A percentile compares a stretch with the other conserved stretches of the same genome.
These are phyloP conservation scores for Kryptolebias ocellatus DNA, from an alignment of 2,797 vertebrate genomes.

Conservation along the genomic window DNA sequence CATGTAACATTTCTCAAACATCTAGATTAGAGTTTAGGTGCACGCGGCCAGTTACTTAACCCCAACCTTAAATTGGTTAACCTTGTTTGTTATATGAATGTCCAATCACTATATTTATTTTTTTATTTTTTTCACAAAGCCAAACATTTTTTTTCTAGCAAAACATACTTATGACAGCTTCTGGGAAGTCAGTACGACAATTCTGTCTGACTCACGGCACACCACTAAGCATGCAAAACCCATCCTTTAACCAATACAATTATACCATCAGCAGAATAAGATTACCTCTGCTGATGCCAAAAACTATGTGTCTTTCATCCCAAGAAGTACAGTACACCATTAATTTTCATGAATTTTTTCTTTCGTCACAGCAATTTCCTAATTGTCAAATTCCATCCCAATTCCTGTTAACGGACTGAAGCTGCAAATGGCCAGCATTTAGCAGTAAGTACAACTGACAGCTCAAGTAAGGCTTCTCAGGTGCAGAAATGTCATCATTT, in stretches of 20 bases:
- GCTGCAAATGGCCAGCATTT: constrained; percentile 3
- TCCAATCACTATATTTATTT: neutral
- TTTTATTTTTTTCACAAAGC: neutral
- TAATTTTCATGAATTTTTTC: neutral
- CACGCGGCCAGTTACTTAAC: constrained; percentile 15
- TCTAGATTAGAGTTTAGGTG: constrained; percentile 35
- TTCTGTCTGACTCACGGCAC: constrained; percentile 1
- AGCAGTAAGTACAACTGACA: neutral
- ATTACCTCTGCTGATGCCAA: neutral
- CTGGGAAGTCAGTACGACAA: neutral
- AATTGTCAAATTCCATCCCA: neutral
- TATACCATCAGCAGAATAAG: too few relatives aligned
- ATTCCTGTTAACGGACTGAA: neutral
- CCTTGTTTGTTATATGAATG: neutral
- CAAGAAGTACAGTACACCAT: neutral
- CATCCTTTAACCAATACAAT: constrained; percentile 1
- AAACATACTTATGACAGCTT: neutral
- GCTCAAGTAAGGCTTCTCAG: constrained; percentile 4
- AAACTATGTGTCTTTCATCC: neutral
- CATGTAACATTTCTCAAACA: constrained; percentile 69
- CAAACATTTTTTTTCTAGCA: neutral
- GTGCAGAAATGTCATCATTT: constrained; percentile 3
- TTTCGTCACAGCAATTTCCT: neutral
- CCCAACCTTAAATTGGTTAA: constrained; percentile 1
- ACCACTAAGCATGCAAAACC: constrained; percentile 1